phyloP scores from a whole-genome alignment of 1,140 invertebrate genomes.

The Apis mellifera region Amel_HAv3.1 CM009940.2:11719501-11720000 shows the following conservation, averaged over 20 bases:
- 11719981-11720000: slow-evolving; percentile 63
- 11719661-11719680: slow-evolving; percentile 3
- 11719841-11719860: not conserved
- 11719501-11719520: slow-evolving; percentile 1
- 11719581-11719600: slow-evolving; percentile 25
- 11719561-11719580: slow-evolving; percentile 28
- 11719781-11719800: not conserved
- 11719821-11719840: slow-evolving; percentile 62
- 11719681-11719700: not conserved
- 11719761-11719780: not conserved
- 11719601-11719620: slow-evolving; percentile 41
- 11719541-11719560: slow-evolving; percentile 44
- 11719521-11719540: slow-evolving; percentile 11
- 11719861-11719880: not conserved
- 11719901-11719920: not conserved
- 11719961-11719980: slow-evolving; percentile 32
- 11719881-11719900: slow-evolving; percentile 2
- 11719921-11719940: not conserved
- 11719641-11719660: slow-evolving; percentile 65
- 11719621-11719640: slow-evolving; percentile 11
- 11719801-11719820: slow-evolving; percentile 63
- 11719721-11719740: slow-evolving; percentile 17
- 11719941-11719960: not conserved
- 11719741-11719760: slow-evolving; percentile 27
- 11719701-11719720: too few relatives aligned